Evolutionary conservation across 2,888 invertebrate species (phyloP).

Genomic region (Epiblema foenella): DNA sequence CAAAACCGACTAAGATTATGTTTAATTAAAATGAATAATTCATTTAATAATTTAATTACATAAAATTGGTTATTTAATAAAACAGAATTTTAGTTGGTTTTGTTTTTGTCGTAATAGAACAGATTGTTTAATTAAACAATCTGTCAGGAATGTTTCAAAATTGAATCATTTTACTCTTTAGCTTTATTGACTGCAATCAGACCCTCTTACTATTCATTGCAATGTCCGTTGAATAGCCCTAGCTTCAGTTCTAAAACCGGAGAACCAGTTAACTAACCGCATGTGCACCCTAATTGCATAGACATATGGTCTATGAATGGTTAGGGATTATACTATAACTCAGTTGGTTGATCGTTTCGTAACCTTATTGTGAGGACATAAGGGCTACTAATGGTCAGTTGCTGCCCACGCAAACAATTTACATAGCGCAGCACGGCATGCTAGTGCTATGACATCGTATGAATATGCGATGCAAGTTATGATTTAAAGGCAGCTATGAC

Average conservation of each 20-base stretch:
- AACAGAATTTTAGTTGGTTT: too few species aligned
- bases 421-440: constrained; percentile 12
- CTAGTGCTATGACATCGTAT: constrained; percentile 28
- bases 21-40: not conserved
- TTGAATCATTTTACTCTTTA: not conserved
- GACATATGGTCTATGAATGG: not conserved
- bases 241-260: constrained; percentile 10
- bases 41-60: too few species aligned
- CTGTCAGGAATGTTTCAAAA: not conserved
- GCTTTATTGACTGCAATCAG: constrained; percentile 5
- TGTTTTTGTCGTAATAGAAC: too few species aligned
- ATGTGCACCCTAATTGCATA: not conserved
- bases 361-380: not conserved
- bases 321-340: not conserved
- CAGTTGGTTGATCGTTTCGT: not conserved
- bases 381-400: not conserved
- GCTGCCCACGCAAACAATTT: constrained; percentile 28
- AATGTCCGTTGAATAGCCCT: constrained; percentile 14
- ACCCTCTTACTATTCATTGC: constrained; percentile 22
- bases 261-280: not conserved
- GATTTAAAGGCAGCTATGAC: constrained; percentile 25
- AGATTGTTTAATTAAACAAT: too few species aligned
- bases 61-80: too few species aligned
- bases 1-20: not conserved
- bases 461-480: constrained; percentile 34